These are phyloP conservation scores for Dendrolimus pini DNA, from an alignment of 2,888 invertebrate species.

Conservation along the genomic window DNA sequence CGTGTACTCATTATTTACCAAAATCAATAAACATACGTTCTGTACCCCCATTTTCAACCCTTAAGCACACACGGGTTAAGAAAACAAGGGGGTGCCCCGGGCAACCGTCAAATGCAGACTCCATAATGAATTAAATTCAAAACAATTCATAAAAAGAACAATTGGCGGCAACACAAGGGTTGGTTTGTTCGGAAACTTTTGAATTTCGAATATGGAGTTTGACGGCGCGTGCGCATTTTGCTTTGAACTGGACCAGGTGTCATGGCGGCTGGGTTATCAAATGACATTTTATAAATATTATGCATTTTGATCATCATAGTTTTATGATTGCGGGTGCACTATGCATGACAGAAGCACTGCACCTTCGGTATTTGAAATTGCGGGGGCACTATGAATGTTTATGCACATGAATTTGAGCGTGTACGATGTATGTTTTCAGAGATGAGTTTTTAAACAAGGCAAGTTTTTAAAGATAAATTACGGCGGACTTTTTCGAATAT, in stretches of 20 bases:
- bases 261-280: background rate
- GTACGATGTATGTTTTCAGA: too few relatives aligned
- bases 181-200: conserved; percentile 9
- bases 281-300: conserved; percentile 1
- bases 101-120: conserved; percentile 8
- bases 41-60: background rate
- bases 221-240: conserved; percentile 14
- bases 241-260: background rate
- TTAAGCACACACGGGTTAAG: conserved; percentile 3
- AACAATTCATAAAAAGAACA: conserved; percentile 13
- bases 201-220: conserved; percentile 9
- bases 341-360: too few relatives aligned
- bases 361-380: too few relatives aligned
- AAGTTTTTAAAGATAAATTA: too few relatives aligned
- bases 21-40: conserved; percentile 14
- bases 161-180: conserved; percentile 6
- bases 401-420: too few relatives aligned
- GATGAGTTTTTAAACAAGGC: too few relatives aligned
- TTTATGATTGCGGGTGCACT: too few relatives aligned
- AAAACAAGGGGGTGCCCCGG: conserved; percentile 6
- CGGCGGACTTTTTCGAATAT: too few relatives aligned
- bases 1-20: conserved; percentile 9
- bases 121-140: conserved; percentile 8
- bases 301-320: background rate
- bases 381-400: too few relatives aligned